phyloP scores from a whole-genome alignment of 2,888 invertebrate genomes.

The Petrolisthes manimaculis region DNA sequence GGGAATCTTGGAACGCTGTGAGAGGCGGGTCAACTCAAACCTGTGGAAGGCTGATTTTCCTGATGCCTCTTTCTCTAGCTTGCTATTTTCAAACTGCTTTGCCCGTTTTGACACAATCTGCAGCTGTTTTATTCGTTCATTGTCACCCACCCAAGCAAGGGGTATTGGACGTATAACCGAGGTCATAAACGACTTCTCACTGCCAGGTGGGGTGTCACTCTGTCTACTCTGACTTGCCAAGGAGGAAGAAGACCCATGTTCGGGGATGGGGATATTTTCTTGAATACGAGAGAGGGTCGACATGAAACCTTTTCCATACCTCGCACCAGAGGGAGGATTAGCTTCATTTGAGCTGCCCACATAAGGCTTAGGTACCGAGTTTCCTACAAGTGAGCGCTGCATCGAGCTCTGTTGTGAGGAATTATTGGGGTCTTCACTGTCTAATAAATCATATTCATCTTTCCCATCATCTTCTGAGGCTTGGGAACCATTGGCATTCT shows the following conservation, averaged over 20 bases:
- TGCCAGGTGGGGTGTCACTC: constrained; percentile 50
- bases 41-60: constrained; percentile 67
- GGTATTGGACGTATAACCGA: constrained; percentile 49
- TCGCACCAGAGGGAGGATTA: constrained; percentile 23
- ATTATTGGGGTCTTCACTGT: constrained; percentile 15
- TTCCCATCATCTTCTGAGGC: background rate
- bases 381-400: constrained; percentile 63
- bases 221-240: constrained; percentile 35
- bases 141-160: constrained; percentile 66
- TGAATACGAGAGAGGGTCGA: constrained; percentile 78
- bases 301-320: constrained; percentile 72
- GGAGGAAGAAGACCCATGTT: constrained; percentile 51
- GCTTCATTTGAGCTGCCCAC: constrained; percentile 36
- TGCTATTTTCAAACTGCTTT: constrained; percentile 80
- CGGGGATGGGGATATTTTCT: constrained; percentile 74
- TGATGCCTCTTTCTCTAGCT: constrained; percentile 75
- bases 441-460: constrained; percentile 12
- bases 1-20: constrained; percentile 79
- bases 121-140: constrained; percentile 68
- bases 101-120: constrained; percentile 82
- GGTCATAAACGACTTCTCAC: constrained; percentile 51
- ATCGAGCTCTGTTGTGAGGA: constrained; percentile 18
- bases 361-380: constrained; percentile 66
- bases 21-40: constrained; percentile 71
- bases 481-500: constrained; percentile 1